Percentiles rank a stretch among this genome's conserved stretches.
Evolutionary conservation across 2,113 vertebrate genomes (phyloP).

Genomic region (Onychorhynchus coronatus): DNA sequence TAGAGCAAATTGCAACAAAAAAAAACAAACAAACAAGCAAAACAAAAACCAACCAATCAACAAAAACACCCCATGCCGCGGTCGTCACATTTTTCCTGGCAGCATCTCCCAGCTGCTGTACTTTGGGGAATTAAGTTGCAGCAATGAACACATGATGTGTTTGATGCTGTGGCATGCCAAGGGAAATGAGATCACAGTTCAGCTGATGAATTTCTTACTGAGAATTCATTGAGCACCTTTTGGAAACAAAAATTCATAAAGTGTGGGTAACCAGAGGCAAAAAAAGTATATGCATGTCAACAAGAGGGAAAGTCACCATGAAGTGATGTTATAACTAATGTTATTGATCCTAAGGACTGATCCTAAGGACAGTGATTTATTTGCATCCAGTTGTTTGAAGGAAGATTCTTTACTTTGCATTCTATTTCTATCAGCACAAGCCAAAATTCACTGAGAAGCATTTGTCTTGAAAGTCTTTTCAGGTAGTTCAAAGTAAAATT

Average conservation of each 20-base stretch:
- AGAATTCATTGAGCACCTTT: constrained; percentile 36
- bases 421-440: background rate
- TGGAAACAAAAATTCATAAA: constrained; percentile 30
- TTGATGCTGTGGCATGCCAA: constrained; percentile 29
- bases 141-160: constrained; percentile 24
- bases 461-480: background rate
- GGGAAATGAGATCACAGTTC: constrained; percentile 53
- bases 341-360: background rate
- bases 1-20: background rate
- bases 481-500: background rate
- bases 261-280: background rate
- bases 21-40: background rate
- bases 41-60: background rate
- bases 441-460: background rate
- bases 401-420: background rate
- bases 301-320: background rate
- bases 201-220: constrained; percentile 28
- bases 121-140: constrained; percentile 18
- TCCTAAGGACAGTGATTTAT: background rate
- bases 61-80: background rate
- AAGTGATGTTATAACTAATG: background rate
- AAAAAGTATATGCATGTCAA: background rate
- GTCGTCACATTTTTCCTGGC: constrained; percentile 51
- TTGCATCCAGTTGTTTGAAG: background rate
- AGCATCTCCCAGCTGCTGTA: background rate